Evolutionary conservation across 2,113 vertebrate species (phyloP).

Genomic region (Osmerus mordax): DNA sequence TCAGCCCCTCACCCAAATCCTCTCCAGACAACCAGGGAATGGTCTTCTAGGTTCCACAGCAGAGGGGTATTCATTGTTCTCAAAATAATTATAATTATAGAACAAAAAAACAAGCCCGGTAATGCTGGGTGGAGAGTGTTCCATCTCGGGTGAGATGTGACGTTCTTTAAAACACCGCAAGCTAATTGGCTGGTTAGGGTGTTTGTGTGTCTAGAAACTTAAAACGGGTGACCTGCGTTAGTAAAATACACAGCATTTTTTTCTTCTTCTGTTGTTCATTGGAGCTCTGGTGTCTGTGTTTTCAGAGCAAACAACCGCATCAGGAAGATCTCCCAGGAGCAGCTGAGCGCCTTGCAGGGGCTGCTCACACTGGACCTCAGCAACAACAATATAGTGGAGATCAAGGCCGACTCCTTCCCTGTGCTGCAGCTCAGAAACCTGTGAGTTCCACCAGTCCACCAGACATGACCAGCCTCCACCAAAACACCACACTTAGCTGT

Average conservation of each 20-base stretch:
- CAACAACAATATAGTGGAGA: slow-evolving; percentile 84
- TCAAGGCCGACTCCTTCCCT: slow-evolving; percentile 82
- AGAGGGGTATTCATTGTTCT: not conserved
- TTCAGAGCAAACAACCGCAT: slow-evolving; percentile 92
- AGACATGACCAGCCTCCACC: not conserved
- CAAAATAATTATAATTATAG: not conserved
- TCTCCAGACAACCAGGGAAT: not conserved
- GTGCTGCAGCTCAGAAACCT: slow-evolving; percentile 82
- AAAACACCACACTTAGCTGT: not conserved
- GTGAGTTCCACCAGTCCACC: slow-evolving; percentile 67
- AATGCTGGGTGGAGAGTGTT: not conserved
- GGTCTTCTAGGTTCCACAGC: not conserved
- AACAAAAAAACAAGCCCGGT: not conserved
- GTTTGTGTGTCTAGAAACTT: slow-evolving; percentile 50
- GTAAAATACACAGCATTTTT: slow-evolving; percentile 44
- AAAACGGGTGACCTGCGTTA: slow-evolving; percentile 28
- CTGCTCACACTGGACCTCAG: slow-evolving; percentile 93
- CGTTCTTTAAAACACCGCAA: slow-evolving; percentile 33
- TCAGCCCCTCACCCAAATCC: not conserved
- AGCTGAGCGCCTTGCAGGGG: slow-evolving; percentile 74
- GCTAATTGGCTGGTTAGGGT: slow-evolving; percentile 45
- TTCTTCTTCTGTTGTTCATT: slow-evolving; percentile 48
- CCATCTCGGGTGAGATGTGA: slow-evolving; percentile 18
- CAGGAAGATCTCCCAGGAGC: slow-evolving; percentile 72
- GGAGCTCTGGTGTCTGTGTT: slow-evolving; percentile 60